A percentile compares a stretch with the other conserved stretches of the same genome.
Evolutionary conservation across 1,140 invertebrate species (phyloP).

Genomic region (Parapsyche elsis): DNA sequence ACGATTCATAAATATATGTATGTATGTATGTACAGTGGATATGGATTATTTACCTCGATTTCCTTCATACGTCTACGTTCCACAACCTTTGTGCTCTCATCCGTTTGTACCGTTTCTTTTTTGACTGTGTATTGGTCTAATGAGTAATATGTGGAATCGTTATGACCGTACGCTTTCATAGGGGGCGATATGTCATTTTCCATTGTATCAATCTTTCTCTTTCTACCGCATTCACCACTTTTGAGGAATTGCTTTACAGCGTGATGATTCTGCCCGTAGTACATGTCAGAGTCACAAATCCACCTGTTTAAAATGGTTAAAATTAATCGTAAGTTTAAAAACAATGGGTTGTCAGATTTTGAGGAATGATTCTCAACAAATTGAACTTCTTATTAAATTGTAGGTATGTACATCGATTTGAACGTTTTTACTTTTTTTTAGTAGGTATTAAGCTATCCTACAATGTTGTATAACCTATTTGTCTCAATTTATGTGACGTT

Average conservation of each 20-base stretch:
- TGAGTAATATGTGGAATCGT: slow-evolving; percentile 71
- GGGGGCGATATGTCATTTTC: slow-evolving; percentile 66
- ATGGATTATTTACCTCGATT: slow-evolving; percentile 47
- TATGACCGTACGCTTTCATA: slow-evolving; percentile 69
- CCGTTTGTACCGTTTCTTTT: not conserved
- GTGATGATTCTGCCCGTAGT: slow-evolving; percentile 64
- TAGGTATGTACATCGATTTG: too few relatives aligned
- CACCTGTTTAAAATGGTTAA: slow-evolving; percentile 8
- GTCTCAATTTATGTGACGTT: too few relatives aligned
- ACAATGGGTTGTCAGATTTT: too few relatives aligned
- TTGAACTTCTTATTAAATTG: too few relatives aligned
- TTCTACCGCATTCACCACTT: slow-evolving; percentile 73
- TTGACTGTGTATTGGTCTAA: slow-evolving; percentile 67
- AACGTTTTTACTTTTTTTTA: too few relatives aligned
- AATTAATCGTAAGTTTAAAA: not conserved
- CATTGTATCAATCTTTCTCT: slow-evolving; percentile 66
- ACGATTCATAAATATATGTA: too few relatives aligned
- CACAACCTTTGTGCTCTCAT: not conserved
- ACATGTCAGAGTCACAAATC: slow-evolving; percentile 57
- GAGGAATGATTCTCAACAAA: too few relatives aligned
- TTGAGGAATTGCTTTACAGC: slow-evolving; percentile 69
- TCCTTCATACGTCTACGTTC: slow-evolving; percentile 36
- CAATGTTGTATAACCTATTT: too few relatives aligned
- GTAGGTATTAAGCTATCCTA: too few relatives aligned
- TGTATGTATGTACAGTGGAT: too few relatives aligned